Conservation (phyloP, 2,113 vertebrate genomes). For the human region DNA sequence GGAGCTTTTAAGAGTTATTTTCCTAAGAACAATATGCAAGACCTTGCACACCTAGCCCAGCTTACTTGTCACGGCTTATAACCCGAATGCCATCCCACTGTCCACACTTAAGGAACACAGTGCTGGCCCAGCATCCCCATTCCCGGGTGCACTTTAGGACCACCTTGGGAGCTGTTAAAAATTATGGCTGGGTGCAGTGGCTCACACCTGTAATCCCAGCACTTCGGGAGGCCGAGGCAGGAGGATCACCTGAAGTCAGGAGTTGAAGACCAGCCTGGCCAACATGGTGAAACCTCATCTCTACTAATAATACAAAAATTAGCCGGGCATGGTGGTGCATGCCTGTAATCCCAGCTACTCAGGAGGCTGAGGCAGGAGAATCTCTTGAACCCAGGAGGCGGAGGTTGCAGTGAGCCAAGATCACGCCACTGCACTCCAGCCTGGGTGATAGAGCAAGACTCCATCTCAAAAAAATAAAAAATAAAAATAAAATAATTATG, state of each 20-base stretch:
- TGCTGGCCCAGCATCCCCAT: background rate
- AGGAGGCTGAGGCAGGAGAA: no score
- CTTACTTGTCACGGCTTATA: background rate
- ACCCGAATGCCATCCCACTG: background rate
- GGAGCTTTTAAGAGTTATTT: conserved; percentile 11
- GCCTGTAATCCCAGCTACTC: no score
- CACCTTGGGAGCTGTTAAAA: background rate
- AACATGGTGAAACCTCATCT: no score
- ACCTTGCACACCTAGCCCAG: background rate
- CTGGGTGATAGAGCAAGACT: no score
- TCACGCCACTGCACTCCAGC: rapidly evolving
- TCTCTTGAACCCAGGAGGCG: rapidly evolving
- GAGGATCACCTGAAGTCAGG: no score
- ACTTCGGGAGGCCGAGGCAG: no score
- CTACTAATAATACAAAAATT: no score
- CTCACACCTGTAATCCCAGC: no score
- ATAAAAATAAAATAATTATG: background rate
- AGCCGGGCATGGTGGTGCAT: rapidly evolving
- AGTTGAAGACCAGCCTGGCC: no score
- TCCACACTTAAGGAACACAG: background rate
- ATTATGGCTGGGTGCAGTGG: background rate
- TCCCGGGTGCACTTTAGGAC: background rate
- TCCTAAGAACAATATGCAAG: background rate
- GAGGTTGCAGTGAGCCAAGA: no score
- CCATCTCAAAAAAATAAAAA: no score